Base-by-base conservation (phyloP, 2,888 invertebrate genomes). In the Isoperla grammatica region DNA sequence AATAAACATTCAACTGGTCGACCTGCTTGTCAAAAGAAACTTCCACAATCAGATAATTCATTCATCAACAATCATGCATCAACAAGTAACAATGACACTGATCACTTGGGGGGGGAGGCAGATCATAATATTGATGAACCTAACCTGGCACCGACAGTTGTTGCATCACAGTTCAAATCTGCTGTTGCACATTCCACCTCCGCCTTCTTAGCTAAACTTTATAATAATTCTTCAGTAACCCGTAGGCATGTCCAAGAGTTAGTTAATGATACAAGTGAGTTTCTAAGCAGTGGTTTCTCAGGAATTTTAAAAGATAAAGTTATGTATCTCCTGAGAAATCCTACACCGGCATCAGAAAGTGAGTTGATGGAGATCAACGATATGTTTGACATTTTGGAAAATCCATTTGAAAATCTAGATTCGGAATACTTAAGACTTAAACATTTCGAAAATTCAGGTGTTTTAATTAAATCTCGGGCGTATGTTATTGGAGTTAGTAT, bases 391-490 rank as follows among this genome's bases (percentile, higher is more conserved):
- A 15, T 19, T 2, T 45, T 45, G 45, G 45, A 45, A 45, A 17
- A 45, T 15, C 45, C 45, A 9, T 45, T 65, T 29, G 45, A 58
- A 19, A 54, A 59, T 50, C 56, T 66, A 17, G 49, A 58, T 23
- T 62, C 63, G 5, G 65, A 65, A 56, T 46, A 63, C 19, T 57
- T 56, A 53, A 57, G 61, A 58, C 20, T 65, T 13, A 59, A 43
- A 42, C 19, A 61, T 42, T 65, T 65, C 49, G 29, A 56, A 59
- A 53, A 55, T 19, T 59, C 15, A n/a, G 45, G 57, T 37, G 63
- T 65, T 6, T 65, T 45, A 48, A 54, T 56, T 8, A 37, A 13
- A 40, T 63, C 22, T 63, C 60, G 8, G 63, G 66, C 45, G 2
- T 45, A 45, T 45, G 45, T 45, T 17, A 45, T 45, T 45, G 45